Evolutionary conservation across 2,797 vertebrate genomes (phyloP).

Genomic region (Tiaroga cobitis): DNA sequence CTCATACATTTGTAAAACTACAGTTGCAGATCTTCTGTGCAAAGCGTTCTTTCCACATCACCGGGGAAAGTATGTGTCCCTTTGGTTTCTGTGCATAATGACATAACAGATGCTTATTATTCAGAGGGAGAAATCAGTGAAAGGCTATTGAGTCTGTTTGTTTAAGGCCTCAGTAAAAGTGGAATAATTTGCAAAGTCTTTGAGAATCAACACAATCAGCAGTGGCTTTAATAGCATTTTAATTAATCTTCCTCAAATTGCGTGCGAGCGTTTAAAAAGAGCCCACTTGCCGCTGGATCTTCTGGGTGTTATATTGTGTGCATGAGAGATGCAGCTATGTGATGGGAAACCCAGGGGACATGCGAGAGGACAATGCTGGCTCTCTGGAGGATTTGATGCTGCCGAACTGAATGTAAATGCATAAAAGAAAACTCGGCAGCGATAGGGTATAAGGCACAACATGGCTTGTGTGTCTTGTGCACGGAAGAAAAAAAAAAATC

Average conservation of each 20-base stretch:
- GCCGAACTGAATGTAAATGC: constrained; percentile 84
- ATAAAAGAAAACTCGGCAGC: constrained; percentile 72
- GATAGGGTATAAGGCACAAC: constrained; percentile 63
- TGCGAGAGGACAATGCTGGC: constrained; percentile 79
- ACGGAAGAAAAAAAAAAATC: constrained; percentile 67
- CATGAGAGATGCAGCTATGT: constrained; percentile 76
- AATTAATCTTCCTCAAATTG: constrained; percentile 79
- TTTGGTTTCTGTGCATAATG: constrained; percentile 78
- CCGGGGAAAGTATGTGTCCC: constrained; percentile 67
- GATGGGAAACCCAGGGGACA: constrained; percentile 81
- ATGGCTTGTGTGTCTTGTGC: constrained; percentile 71
- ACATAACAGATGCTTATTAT: constrained; percentile 78
- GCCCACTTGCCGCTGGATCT: constrained; percentile 58
- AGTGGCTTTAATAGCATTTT: constrained; percentile 72
- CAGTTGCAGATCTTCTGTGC: constrained; percentile 75
- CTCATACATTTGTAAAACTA: constrained; percentile 75
- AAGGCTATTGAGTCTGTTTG: constrained; percentile 76
- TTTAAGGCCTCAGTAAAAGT: constrained; percentile 68
- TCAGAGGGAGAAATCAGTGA: constrained; percentile 71
- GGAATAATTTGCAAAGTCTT: constrained; percentile 71
- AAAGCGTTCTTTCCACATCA: constrained; percentile 71
- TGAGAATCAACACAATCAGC: constrained; percentile 72
- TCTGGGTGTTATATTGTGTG: constrained; percentile 72
- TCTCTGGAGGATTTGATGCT: constrained; percentile 83
- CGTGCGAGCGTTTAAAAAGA: constrained; percentile 71